Base-by-base conservation (phyloP, 1,140 invertebrate genomes). In the Eueides isabella region DNA sequence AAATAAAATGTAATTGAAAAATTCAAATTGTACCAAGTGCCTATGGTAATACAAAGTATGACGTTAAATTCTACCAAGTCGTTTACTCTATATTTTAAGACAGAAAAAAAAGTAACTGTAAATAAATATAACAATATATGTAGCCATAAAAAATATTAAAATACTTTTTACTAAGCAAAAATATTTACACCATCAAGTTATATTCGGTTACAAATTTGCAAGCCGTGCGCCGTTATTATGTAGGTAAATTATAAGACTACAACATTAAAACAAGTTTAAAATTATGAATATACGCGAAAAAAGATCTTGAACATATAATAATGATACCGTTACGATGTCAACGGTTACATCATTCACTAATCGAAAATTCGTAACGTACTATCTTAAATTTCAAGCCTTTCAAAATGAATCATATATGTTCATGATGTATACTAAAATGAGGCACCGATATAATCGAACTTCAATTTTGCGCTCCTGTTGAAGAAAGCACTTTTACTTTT, bases 401-500 rank as follows among this genome's bases (percentile, higher is more conserved):
- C 73, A 82, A 86, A 85, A 85, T 90, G 85, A 89, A 88, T 90
- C 85, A 92, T 83, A 38, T 14, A 38, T 14, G 4, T 14, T n/a
- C n/a, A n/a, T n/a, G n/a, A 33, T 33, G 83, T 81, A 64, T 71
- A 70, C 80, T 71, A 79, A 85, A 89, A 88, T 82, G 85, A 84
- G 80, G 80, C 71, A 83, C 79, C 76, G 79, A 87, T 91, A 55
- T 55, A 86, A 88, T 86, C 84, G 85, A 83, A 82, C 80, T 81
- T 85, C 83, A 87, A 87, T 90, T 88, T 87, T 66, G 78, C 83
- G 84, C 83, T 84, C 77, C 81, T 85, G 82, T 87, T 81, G 86
- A 90, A 90, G 89, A 90, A 86, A 89, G 81, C 76, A 85, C 89
- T 91, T 85, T 91, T 91, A 90, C 90, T 89, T 91, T 90, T 88